phyloP scores from a whole-genome alignment of 2,113 vertebrate genomes.

The Phyllopteryx taeniolatus region DNA sequence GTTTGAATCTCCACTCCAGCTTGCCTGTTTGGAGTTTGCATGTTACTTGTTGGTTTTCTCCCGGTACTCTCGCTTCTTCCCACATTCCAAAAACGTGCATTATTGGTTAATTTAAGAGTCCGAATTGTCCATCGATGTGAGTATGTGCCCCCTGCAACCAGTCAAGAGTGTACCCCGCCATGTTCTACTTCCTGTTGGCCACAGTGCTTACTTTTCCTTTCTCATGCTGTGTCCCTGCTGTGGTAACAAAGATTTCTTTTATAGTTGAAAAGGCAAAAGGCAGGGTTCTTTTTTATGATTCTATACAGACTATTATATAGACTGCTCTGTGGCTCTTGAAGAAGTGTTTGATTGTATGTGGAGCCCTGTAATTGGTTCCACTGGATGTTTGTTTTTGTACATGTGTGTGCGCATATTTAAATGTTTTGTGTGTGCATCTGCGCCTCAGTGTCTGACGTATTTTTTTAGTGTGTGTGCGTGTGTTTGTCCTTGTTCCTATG shows the following conservation, averaged over 20 bases:
- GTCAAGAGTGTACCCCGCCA: neutral
- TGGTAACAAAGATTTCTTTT: neutral
- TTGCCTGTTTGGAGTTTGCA: neutral
- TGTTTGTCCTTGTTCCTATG: slow-evolving; percentile 26
- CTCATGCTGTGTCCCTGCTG: neutral
- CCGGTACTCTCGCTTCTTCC: neutral
- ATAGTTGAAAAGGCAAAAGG: neutral
- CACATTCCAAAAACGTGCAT: neutral
- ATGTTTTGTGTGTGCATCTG: slow-evolving; percentile 12
- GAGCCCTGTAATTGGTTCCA: neutral
- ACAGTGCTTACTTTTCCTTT: neutral
- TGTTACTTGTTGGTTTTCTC: neutral
- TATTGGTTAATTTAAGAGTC: neutral
- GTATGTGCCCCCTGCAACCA: neutral
- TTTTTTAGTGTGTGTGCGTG: slow-evolving; percentile 7
- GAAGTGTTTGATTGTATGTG: neutral
- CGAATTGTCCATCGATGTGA: neutral
- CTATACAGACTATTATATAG: neutral
- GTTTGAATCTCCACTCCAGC: no score
- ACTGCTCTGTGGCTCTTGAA: neutral
- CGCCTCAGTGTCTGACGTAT: neutral
- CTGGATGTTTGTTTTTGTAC: neutral
- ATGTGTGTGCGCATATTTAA: neutral
- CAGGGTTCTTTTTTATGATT: neutral
- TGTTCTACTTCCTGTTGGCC: neutral